A percentile compares a stretch with the other conserved stretches of the same genome.
phyloP scores from a whole-genome alignment of 2,797 vertebrate species.

The Hippocampus kuda region DNA sequence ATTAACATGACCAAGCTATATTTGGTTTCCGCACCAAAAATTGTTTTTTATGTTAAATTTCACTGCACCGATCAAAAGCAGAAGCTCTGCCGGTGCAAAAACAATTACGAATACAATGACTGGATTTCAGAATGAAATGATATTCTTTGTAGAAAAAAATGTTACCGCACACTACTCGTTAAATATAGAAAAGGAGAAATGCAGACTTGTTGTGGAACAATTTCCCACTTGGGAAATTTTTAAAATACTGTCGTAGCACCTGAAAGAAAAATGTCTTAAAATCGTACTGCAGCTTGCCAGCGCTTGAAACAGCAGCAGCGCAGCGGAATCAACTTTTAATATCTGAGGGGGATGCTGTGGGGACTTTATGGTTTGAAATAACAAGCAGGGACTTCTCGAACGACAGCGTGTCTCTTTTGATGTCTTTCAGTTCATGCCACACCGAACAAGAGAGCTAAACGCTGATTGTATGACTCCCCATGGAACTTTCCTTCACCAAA shows the following conservation, averaged over 20 bases:
- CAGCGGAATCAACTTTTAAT: not conserved
- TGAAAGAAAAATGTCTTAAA: not conserved
- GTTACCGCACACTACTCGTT: not conserved
- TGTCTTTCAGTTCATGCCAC: slow-evolving; percentile 84
- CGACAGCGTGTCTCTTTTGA: slow-evolving; percentile 12
- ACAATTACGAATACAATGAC: not conserved
- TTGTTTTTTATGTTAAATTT: slow-evolving; percentile 18
- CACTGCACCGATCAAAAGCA: slow-evolving; percentile 19
- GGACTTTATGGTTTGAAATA: slow-evolving; percentile 3
- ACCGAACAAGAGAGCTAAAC: slow-evolving; percentile 74
- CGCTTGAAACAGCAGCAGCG: not conserved
- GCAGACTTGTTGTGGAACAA: not conserved
- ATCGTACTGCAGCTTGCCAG: not conserved
- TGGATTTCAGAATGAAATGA: not conserved
- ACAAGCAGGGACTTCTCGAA: not conserved
- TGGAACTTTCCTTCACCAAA: slow-evolving; percentile 86
- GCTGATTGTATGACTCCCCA: slow-evolving; percentile 87
- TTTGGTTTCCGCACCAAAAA: slow-evolving; percentile 26
- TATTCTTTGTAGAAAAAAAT: not conserved
- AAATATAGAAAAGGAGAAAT: not conserved
- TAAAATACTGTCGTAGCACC: not conserved
- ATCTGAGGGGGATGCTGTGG: not conserved
- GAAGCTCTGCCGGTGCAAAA: not conserved
- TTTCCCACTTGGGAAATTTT: not conserved
- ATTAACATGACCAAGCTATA: slow-evolving; percentile 27